Conservation (phyloP, 2,888 invertebrate genomes). For the Lasioglossum figueresi region DNA sequence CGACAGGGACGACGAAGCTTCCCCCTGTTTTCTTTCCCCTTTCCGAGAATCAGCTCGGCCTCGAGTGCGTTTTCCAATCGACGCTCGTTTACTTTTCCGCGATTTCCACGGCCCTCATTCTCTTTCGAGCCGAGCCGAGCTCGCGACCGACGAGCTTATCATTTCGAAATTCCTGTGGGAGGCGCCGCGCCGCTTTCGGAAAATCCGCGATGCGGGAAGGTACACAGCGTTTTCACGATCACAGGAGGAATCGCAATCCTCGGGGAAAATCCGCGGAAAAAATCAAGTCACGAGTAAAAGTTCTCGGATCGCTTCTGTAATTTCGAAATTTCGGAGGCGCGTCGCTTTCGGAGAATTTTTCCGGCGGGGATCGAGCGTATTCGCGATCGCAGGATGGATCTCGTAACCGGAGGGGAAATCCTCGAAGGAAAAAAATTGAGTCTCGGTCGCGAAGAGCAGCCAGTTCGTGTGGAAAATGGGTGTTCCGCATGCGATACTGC, state of each 20-base stretch:
- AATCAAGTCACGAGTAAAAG: neutral
- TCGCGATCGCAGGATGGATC: neutral
- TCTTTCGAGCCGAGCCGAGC: neutral
- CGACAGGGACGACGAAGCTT: slow-evolving; percentile 44
- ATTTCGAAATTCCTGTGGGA: neutral
- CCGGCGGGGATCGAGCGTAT: neutral
- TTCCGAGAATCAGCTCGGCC: slow-evolving; percentile 30
- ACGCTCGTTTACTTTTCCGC: slow-evolving; percentile 6
- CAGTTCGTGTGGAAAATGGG: slow-evolving; percentile 21
- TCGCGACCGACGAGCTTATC: neutral
- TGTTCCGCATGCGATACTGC: slow-evolving; percentile 44
- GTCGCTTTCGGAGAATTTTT: neutral
- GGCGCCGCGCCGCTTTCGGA: neutral
- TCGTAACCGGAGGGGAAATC: neutral
- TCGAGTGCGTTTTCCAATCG: slow-evolving; percentile 8
- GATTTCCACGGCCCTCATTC: slow-evolving; percentile 3
- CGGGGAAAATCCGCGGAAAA: neutral
- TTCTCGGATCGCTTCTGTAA: neutral
- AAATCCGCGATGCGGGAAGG: neutral
- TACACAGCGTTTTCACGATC: neutral
- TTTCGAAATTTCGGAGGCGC: neutral
- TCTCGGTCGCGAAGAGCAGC: slow-evolving; percentile 16
- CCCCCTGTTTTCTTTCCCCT: slow-evolving; percentile 33
- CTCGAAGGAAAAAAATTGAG: neutral
- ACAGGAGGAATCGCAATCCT: neutral